Evolutionary conservation across 2,888 invertebrate genomes (phyloP), one percentile per base, ranked within the genome.

Genomic region (Pteria penguin): DNA sequence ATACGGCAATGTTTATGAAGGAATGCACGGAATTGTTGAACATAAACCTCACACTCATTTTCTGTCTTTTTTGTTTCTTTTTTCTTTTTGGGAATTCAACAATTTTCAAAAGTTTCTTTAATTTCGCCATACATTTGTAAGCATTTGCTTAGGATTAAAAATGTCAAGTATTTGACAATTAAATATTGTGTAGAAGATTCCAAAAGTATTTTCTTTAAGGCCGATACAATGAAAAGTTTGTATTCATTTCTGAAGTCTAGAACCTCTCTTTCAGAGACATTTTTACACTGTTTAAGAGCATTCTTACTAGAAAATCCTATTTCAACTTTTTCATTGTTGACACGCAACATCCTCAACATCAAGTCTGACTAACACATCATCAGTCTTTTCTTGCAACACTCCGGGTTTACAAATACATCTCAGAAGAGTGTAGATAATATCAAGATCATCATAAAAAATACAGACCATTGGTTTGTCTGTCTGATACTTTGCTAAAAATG

Each of bases 401-500:
- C 24, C 55, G 24, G 55, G 5, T 55, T 55, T 55, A 8, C 4
- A 55, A 55, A 55, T 55, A 8, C 55, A 24, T 55, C 55, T 55
- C 5, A 55, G 18, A n/a, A 55, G 18, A 55, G 4, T 18, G n/a
- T 55, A 22, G 55, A 55, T 55, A 4, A 55, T 55, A 18, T 18
- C 18, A 4, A 55, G n/a, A n/a, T 55, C 55, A 55, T 55, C 55
- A 55, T 55, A 55, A n/a, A 55, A 55, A 55, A 55, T 22, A 18
- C 55, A 55, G 4, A 55, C 55, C 55, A 55, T 55, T 8, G 55
- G 55, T 55, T 55, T 55, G 55, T 18, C 18, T 55, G 55, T 55
- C 55, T 55, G 55, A 18, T 55, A 55, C 55, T 55, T 55, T 55
- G 55, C 55, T 55, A 55, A 55, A 55, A 55, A 55, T 55, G 55